Conservation (phyloP, 2,888 invertebrate species). For the Euphydryas editha region DNA sequence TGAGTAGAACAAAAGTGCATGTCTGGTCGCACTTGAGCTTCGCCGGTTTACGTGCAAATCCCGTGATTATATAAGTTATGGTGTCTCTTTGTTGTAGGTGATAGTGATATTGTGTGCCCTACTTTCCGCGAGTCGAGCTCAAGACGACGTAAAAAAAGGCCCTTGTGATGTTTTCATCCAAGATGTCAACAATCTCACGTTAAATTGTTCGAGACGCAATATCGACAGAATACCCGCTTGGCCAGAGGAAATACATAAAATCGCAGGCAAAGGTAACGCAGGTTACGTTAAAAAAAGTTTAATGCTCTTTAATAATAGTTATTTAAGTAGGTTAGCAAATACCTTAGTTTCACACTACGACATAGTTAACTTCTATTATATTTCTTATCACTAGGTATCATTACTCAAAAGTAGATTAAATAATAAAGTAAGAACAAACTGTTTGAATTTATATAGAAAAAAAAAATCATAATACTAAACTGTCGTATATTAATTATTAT, state of each 20-base stretch:
- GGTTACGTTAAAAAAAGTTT: conserved; percentile 40
- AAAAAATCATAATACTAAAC: too few relatives aligned
- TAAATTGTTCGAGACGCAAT: conserved; percentile 73
- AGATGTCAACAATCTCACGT: conserved; percentile 64
- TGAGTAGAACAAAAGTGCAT: conserved; percentile 56
- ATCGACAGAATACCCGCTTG: conserved; percentile 64
- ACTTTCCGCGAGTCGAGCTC: conserved; percentile 60
- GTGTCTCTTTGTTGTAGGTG: conserved; percentile 78
- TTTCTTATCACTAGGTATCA: conserved; percentile 4
- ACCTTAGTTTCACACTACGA: conserved; percentile 2
- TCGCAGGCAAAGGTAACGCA: conserved; percentile 65
- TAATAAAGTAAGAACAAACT: neutral
- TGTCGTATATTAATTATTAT: too few relatives aligned
- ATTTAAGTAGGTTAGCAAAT: conserved; percentile 22
- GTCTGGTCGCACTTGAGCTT: conserved; percentile 3
- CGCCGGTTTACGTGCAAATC: conserved; percentile 25
- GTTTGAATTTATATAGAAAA: neutral
- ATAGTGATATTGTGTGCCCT: conserved; percentile 73
- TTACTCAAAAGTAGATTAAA: neutral
- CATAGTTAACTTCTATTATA: neutral
- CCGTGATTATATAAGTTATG: conserved; percentile 59
- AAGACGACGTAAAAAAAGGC: conserved; percentile 51
- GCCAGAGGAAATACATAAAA: conserved; percentile 64
- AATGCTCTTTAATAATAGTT: conserved; percentile 44
- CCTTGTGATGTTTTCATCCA: conserved; percentile 66